Conservation (phyloP, 2,113 vertebrate genomes). For the Anthoscopus minutus region DNA sequence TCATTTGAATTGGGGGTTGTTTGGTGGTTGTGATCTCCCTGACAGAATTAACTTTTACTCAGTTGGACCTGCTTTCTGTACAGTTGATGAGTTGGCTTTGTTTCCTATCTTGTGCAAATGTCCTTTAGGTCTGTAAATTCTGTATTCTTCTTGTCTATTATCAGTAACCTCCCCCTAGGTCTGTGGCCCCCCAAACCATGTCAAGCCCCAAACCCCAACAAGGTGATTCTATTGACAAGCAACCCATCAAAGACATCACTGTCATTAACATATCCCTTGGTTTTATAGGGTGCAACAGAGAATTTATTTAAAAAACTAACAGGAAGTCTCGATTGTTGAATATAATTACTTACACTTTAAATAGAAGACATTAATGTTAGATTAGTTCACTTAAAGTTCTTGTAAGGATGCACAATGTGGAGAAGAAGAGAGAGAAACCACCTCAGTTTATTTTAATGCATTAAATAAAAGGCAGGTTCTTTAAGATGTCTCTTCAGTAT, state of each 20-base stretch:
- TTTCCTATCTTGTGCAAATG: not conserved
- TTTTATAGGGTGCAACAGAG: not conserved
- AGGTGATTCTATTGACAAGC: not conserved
- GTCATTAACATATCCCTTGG: not conserved
- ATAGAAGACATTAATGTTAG: not conserved
- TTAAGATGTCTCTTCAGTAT: not conserved
- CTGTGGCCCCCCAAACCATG: not conserved
- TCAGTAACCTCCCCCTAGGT: not conserved
- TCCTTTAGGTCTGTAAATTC: not conserved
- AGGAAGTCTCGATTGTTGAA: not conserved
- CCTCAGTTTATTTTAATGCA: not conserved
- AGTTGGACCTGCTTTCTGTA: not conserved
- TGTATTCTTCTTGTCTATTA: not conserved
- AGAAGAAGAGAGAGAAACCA: not conserved
- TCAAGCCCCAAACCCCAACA: not conserved
- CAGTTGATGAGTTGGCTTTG: not conserved
- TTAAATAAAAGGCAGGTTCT: not conserved
- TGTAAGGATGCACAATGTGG: not conserved
- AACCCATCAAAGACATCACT: not conserved
- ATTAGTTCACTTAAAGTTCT: not conserved
- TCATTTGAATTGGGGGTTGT: not conserved
- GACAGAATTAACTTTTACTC: not conserved
- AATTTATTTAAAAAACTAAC: not conserved
- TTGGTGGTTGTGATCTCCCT: not conserved
- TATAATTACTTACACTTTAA: not conserved